phyloP scores from a whole-genome alignment of 2,797 vertebrate genomes.

The Cyclopterus lumpus region DNA sequence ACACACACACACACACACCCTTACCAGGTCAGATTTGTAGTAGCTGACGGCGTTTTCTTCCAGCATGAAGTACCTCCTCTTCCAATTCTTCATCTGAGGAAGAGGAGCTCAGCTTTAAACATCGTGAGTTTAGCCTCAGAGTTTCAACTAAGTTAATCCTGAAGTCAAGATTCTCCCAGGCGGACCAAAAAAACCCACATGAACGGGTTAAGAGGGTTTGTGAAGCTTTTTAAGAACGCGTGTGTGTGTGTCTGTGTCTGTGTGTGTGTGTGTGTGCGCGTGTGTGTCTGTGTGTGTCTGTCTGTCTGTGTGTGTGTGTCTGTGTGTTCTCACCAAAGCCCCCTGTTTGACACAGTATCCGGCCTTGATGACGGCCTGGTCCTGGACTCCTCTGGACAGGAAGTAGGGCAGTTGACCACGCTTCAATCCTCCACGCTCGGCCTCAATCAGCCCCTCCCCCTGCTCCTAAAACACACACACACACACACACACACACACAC shows the following conservation, averaged over 20 bases:
- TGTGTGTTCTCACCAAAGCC: conserved; percentile 86
- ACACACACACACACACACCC: conserved; percentile 29
- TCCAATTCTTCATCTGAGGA: conserved; percentile 97
- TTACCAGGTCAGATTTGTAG: conserved; percentile 95
- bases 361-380: conserved; percentile 88
- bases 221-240: no score
- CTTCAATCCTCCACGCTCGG: conserved; percentile 86
- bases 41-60: conserved; percentile 94
- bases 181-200: no score
- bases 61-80: conserved; percentile 94
- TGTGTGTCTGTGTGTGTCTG: neutral
- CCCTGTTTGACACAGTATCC: conserved; percentile 97
- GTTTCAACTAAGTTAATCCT: neutral
- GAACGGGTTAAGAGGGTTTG: no score
- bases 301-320: conserved; percentile 19
- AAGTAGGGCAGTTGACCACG: conserved; percentile 89
- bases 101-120: neutral
- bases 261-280: neutral
- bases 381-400: conserved; percentile 84
- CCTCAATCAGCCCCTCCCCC: conserved; percentile 85
- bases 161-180: no score
- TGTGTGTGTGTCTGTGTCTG: no score
- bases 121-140: neutral
- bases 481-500: neutral
- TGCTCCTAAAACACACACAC: conserved; percentile 68